phyloP scores from a whole-genome alignment of 2,888 invertebrate species.

The Drosophila neonasuta region DNA sequence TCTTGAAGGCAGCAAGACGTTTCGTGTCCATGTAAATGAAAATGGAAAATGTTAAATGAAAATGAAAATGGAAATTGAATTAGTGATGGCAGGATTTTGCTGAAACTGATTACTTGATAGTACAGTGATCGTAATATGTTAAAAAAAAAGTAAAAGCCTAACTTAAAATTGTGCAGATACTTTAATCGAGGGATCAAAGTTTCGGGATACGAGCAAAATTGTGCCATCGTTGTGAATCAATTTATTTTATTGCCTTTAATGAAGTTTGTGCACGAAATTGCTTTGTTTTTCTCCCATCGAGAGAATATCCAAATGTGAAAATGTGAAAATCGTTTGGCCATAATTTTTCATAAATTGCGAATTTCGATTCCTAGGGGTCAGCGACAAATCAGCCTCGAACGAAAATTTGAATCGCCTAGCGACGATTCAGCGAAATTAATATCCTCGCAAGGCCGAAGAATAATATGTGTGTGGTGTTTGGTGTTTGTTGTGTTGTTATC shows the following conservation, averaged over 20 bases:
- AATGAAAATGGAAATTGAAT: conserved; percentile 20
- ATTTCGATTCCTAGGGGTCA: conserved; percentile 55
- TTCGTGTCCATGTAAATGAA: conserved; percentile 6
- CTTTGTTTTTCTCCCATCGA: conserved; percentile 50
- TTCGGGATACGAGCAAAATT: conserved; percentile 12
- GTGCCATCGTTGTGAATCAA: conserved; percentile 32
- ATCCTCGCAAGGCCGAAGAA: conserved; percentile 20
- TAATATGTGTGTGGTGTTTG: conserved; percentile 2
- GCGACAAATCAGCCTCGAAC: conserved; percentile 33
- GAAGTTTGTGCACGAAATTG: conserved; percentile 54
- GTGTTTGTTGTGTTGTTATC: conserved; percentile 6
- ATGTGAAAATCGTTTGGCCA: conserved; percentile 48
- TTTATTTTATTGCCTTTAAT: conserved; percentile 45
- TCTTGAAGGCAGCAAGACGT: conserved; percentile 7
- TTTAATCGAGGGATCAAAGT: background rate
- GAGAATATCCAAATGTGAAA: conserved; percentile 29
- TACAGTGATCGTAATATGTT: conserved; percentile 4
- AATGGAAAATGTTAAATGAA: conserved; percentile 8
- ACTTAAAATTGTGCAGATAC: background rate
- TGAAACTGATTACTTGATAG: conserved; percentile 7
- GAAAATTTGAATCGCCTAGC: conserved; percentile 49
- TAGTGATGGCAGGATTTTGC: conserved; percentile 12
- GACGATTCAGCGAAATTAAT: conserved; percentile 55
- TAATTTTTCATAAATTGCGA: conserved; percentile 59
- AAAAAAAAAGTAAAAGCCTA: background rate